Percentiles rank a stretch among this genome's conserved stretches.
phyloP scores from a whole-genome alignment of 2,888 invertebrate species.

The Eupithecia subumbrata region DNA sequence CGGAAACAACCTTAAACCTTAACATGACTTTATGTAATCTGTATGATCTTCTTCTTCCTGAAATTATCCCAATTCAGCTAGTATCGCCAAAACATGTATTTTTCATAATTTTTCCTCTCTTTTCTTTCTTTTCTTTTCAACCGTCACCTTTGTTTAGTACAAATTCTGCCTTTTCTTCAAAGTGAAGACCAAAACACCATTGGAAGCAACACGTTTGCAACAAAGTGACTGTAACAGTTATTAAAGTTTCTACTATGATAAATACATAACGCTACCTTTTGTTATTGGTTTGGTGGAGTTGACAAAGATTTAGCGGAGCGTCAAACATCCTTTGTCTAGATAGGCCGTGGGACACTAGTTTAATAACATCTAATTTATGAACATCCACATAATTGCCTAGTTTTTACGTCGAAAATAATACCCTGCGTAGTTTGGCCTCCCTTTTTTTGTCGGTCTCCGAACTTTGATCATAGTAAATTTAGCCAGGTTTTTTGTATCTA shows the following conservation, averaged over 20 bases:
- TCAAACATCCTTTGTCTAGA: constrained; percentile 14
- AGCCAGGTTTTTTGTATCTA: neutral
- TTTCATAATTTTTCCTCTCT: too few relatives aligned
- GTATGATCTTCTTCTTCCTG: neutral
- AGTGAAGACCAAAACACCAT: neutral
- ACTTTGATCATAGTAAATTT: neutral
- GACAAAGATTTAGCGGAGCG: neutral
- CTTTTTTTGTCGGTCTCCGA: neutral
- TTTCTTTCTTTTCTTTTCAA: too few relatives aligned
- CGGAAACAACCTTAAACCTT: neutral
- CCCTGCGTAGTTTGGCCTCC: neutral
- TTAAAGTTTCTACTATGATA: neutral
- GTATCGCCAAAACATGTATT: too few relatives aligned
- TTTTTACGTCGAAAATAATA: neutral
- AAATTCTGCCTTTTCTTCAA: neutral
- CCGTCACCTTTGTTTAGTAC: too few relatives aligned
- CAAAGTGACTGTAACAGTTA: neutral
- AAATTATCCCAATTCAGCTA: neutral
- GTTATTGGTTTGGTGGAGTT: neutral
- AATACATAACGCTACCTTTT: neutral
- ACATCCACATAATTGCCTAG: neutral
- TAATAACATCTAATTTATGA: neutral
- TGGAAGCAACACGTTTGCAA: neutral
- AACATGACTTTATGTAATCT: neutral
- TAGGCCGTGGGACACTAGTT: constrained; percentile 6